Base-by-base conservation (phyloP, 1,140 invertebrate species). In the Piezodorus guildinii region DNA sequence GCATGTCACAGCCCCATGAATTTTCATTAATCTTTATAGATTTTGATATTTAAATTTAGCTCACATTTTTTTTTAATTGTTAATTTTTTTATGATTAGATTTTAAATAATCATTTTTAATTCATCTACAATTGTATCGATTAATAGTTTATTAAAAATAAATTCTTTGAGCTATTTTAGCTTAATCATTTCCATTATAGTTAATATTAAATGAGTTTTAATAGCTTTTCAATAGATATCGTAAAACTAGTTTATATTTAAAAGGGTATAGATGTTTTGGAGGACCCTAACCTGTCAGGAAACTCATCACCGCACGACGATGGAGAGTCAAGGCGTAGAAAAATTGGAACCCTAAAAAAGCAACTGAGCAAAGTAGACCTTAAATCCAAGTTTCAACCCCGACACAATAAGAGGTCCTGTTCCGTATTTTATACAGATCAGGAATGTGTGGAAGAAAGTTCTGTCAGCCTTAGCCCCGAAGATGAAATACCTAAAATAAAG, bases 301-400 rank as follows among this genome's bases (percentile, higher is more conserved):
- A 44, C 62, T 27, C 65, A 25, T 62, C 60, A 17, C 65, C 65
- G 1, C 60, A 63, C 54, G 62, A 63, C 9, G 65, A 63, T 49
- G 49, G 62, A 12, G 62, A 66, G 49, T 39, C 51, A 25, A 61
- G 64, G 34, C 43, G 58, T 17, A 60, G 51, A 44, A 65, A 65
- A 54, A 62, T 65, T 27, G 60, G 60, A 45, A 87, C 83, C 71
- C 77, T 90, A 49, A 90, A 89, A 74, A 82, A 87, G 72, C 87
- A 88, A 74, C 78, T 90, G 67, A 87, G 84, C 65, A 87, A 83
- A 75, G 86, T 88, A 63, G 88, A 90, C 75, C 78, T 88, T 69
- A 89, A 87, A 74, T 78, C 89, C 67, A 86, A 87, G 71, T 65
- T 65, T 52, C 64, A 65, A 25, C 60, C 64, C 4, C 21, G 46